A percentile compares a stretch with the other conserved stretches of the same genome.
phyloP scores from a whole-genome alignment of 2,113 vertebrate species.

The Pycnonotus jocosus region DNA sequence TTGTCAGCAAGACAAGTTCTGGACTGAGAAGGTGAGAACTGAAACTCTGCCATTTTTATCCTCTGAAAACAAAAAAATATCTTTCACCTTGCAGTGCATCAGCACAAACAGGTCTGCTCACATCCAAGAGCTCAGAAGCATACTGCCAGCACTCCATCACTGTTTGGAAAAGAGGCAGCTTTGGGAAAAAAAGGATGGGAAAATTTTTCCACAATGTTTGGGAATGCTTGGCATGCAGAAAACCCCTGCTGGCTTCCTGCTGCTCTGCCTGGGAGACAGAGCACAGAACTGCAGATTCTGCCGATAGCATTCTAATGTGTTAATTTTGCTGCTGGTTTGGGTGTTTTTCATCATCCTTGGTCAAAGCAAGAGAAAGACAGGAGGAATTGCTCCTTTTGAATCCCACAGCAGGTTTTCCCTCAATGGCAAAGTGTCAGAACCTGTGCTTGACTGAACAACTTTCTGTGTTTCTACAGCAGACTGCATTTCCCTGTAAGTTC shows the following conservation, averaged over 20 bases:
- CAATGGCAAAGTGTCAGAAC: not conserved
- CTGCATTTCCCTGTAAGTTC: not conserved
- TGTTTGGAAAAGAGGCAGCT: not conserved
- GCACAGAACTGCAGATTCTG: not conserved
- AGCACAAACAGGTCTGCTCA: not conserved
- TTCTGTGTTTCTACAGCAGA: not conserved
- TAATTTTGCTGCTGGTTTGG: not conserved
- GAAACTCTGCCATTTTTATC: not conserved
- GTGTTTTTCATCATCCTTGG: not conserved
- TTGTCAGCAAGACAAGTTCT: not conserved
- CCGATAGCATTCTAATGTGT: not conserved
- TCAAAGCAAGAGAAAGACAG: not conserved
- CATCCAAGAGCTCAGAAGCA: not conserved
- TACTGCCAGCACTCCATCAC: not conserved
- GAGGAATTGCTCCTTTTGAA: not conserved
- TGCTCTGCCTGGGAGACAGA: accelerated
- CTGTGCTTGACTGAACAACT: not conserved
- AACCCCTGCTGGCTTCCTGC: not conserved
- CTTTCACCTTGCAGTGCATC: not conserved
- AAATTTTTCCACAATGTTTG: not conserved
- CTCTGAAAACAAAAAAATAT: not conserved
- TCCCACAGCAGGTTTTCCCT: not conserved
- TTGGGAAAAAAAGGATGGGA: not conserved
- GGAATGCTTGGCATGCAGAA: not conserved
- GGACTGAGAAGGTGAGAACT: not conserved